Percentiles rank a stretch among this genome's conserved stretches.
Evolutionary conservation across 2,113 vertebrate species (phyloP).

Genomic region (Vombatus ursinus): DNA sequence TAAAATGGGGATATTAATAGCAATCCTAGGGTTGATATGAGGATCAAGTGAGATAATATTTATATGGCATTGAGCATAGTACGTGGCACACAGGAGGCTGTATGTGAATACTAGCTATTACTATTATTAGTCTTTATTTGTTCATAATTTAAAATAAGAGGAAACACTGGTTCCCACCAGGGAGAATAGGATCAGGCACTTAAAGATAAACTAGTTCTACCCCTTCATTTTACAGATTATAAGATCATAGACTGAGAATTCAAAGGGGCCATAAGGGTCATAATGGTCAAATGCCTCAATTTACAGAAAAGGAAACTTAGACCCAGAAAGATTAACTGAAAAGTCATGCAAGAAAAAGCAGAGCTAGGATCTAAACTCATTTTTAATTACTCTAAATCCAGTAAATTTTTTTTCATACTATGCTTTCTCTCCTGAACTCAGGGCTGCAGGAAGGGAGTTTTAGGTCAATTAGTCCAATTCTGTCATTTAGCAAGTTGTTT

Average conservation of each 20-base stretch:
- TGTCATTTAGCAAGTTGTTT: constrained; percentile 40
- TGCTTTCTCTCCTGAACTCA: not conserved
- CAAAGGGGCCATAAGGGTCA: not conserved
- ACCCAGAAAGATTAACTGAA: not conserved
- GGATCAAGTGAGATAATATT: not conserved
- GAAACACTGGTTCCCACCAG: not conserved
- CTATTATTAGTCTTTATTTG: not conserved
- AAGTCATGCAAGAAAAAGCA: not conserved
- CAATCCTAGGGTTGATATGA: not conserved
- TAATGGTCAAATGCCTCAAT: not conserved
- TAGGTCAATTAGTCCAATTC: not conserved
- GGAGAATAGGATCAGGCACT: not conserved
- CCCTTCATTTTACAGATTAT: not conserved
- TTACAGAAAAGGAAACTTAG: not conserved
- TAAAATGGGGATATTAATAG: not conserved
- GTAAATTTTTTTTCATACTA: not conserved
- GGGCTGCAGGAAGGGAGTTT: not conserved
- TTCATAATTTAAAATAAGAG: not conserved
- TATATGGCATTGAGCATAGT: not conserved
- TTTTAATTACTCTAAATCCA: not conserved
- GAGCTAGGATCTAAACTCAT: not conserved
- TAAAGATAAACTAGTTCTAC: not conserved
- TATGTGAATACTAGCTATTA: not conserved
- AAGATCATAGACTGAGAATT: not conserved
- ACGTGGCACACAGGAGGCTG: not conserved